phyloP scores from a whole-genome alignment of 2,113 vertebrate genomes.

The Leucosticte australis region DNA sequence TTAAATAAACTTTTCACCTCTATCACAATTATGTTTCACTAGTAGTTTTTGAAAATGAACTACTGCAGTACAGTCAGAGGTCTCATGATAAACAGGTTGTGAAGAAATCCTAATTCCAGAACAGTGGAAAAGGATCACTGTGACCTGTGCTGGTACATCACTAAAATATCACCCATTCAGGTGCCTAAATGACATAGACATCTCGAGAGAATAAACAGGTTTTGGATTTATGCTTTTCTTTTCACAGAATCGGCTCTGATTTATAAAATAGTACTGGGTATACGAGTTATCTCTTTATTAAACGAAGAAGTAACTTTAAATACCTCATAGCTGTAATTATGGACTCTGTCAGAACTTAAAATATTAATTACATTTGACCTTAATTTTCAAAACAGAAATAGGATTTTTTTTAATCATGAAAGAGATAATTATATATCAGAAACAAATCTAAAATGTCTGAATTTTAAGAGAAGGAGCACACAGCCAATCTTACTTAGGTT shows the following conservation, averaged over 20 bases:
- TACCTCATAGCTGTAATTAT: background rate
- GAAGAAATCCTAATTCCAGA: background rate
- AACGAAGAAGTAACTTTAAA: background rate
- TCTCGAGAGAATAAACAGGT: background rate
- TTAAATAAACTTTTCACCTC: background rate
- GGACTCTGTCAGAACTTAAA: background rate
- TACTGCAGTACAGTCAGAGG: background rate
- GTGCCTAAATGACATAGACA: background rate
- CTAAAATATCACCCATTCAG: background rate
- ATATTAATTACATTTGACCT: background rate
- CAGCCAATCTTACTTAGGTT: background rate
- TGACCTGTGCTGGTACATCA: background rate
- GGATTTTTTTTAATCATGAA: background rate
- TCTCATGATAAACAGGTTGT: background rate
- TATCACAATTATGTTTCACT: background rate
- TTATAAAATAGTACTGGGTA: background rate
- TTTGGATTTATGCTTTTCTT: background rate
- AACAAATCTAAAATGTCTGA: background rate
- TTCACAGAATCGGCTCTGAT: background rate
- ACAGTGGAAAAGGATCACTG: background rate
- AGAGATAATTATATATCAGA: background rate
- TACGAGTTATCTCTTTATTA: background rate
- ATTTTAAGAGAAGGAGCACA: background rate
- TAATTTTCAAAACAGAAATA: background rate
- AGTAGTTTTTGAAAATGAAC: background rate